Evolutionary conservation across 2,797 vertebrate species (phyloP), one percentile per base, ranked within the genome.

Genomic region (Nyctibius grandis): DNA sequence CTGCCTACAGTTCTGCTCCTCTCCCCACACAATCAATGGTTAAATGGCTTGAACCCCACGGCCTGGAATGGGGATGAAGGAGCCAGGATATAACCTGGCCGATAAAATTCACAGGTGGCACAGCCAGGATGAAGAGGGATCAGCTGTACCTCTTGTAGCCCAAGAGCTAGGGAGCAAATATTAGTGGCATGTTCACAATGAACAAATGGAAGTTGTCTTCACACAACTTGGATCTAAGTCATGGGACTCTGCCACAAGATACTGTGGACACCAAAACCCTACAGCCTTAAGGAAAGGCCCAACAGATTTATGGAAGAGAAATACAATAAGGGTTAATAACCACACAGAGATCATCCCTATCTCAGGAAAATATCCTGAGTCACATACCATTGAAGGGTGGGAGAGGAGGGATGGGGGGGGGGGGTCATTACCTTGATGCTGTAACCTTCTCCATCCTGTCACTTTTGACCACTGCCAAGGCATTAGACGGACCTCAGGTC

Each of bases 21-120:
- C 34, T 59, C 40, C 28, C 22, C 2, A 1, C 38, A 67, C 4
- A 40, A 40, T 16, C 21, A 26, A 1, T 0, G 0, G 29, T 34
- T 68, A 29, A 76, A 86, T 34, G 73, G 12, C 47, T 69, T 18
- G 5, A 36, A 65, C 7, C 3, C 5, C 5, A 1, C 5, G 26
- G 31, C 25, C 75, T 40, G 31, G 19, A 64, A 60, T 67, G 9
- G 8, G 48, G 28, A 34, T 1, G 1, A 70, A 81, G n/a, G 22
- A 79, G 28, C 5, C 38, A 60, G 15, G 70, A 64, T 51, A 1
- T 5, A 42, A 51, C 5, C 25, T 1, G 44, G 26, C 21, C 0
- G 2, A 44, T 22, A 87, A 68, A 87, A 82, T 12, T 82, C 75
- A 54, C n/a, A 47, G 56, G 26, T 0, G 0, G 25, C 44, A 79